phyloP scores from a whole-genome alignment of 2,888 invertebrate species.

The Tipula vernalis region DNA sequence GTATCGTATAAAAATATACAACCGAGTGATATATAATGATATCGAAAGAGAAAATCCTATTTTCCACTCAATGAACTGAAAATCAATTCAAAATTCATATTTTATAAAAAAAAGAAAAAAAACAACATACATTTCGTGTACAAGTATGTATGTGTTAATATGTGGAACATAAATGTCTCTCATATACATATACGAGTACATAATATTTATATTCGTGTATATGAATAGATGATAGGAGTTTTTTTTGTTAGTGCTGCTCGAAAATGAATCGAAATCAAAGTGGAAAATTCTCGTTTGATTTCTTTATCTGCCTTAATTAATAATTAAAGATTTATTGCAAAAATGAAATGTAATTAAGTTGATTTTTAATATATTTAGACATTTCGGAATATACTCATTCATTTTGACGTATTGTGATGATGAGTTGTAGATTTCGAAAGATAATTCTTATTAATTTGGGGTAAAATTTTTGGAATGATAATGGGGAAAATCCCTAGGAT shows the following conservation, averaged over 20 bases:
- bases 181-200: neutral
- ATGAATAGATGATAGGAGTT: neutral
- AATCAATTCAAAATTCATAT: constrained; percentile 4
- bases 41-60: neutral
- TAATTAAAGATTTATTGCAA: neutral
- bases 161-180: neutral
- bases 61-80: constrained; percentile 4
- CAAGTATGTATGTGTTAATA: neutral
- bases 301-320: neutral
- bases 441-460: neutral
- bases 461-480: too few relatives aligned
- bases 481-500: too few relatives aligned
- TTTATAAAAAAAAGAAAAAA: neutral
- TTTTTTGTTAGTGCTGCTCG: neutral
- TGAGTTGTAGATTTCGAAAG: neutral
- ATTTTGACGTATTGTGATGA: neutral
- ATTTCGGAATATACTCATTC: neutral
- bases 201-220: neutral
- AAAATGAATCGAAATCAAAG: neutral
- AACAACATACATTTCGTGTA: neutral
- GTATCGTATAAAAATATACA: neutral
- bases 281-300: neutral
- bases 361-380: neutral
- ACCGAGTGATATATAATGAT: neutral
- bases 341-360: neutral